Evolutionary conservation across 2,888 invertebrate genomes (phyloP), one percentile per base, ranked within the genome.

Genomic region (Trachelus troglodyta): DNA sequence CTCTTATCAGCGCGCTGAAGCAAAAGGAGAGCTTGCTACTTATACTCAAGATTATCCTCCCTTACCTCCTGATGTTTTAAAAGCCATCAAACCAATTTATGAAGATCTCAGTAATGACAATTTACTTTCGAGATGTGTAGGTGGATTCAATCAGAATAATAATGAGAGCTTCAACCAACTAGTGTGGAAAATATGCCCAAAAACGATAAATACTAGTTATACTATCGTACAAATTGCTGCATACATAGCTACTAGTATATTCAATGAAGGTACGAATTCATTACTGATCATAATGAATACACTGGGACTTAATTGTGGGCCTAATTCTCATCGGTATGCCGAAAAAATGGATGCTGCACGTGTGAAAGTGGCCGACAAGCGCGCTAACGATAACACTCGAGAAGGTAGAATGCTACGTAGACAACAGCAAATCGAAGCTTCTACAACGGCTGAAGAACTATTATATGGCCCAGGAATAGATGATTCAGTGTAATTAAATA

Each of bases 61-160:
- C 75, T 80, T 87, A 78, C 85, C 85, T 74, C 33, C 75, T 73
- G 84, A 86, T 74, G 85, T 87, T 84, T 77, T 78, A 33, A 75
- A 34, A 37, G 85, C 84, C 31, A 84, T 87, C 30, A 82, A 84
- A 33, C 87, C 87, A 12, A 85, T 87, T 77, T 88, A 87, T 80
- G 83, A 85, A 83, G 85, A 88, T 81, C 85, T 89, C 34, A 87
- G 85, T 74, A 85, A 86, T n/a, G 83, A 87, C 69, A 79, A 80
- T 71, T 80, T 88, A 71, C 78, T 89, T 75, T 83, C 86, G 77
- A 69, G 87, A 78, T 89, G 87, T 83, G 81, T 88, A 76, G 87
- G 87, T 76, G 87, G 88, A 69, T 87, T 86, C 78, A 88, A 84
- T 9, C 88, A 89, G 82, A 89, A 89, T 76, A 87, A 84, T 74